These are phyloP conservation scores for Periphyllus acericola DNA, from an alignment of 2,888 invertebrate species.

Conservation along the genomic window DNA sequence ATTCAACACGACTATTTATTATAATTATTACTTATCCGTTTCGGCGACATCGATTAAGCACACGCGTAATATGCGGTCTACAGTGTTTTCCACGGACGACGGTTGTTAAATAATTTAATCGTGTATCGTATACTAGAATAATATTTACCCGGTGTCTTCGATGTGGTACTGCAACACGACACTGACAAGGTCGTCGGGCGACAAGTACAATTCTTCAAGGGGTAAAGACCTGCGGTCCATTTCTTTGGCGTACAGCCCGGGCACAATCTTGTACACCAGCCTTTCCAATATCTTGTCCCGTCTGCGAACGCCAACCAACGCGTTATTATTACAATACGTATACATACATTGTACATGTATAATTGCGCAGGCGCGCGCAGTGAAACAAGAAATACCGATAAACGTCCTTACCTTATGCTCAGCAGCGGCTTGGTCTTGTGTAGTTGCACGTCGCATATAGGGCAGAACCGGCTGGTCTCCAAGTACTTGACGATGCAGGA, in stretches of 20 bases:
- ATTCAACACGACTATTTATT: too few species aligned
- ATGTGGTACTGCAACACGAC: conserved; percentile 75
- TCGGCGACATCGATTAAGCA: too few species aligned
- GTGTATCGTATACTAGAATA: too few species aligned
- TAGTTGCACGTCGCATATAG: conserved; percentile 80
- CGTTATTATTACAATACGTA: background rate
- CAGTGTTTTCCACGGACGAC: too few species aligned
- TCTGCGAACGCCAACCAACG: conserved; percentile 65
- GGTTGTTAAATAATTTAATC: too few species aligned
- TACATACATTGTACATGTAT: background rate
- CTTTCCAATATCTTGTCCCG: conserved; percentile 78
- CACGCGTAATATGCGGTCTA: too few species aligned
- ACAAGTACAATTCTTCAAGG: conserved; percentile 73
- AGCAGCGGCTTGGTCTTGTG: conserved; percentile 78
- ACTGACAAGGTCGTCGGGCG: conserved; percentile 77
- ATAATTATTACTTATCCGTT: too few species aligned
- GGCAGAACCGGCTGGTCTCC: conserved; percentile 78
- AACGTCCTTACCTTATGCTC: conserved; percentile 70
- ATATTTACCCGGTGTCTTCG: conserved; percentile 29
- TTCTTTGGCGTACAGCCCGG: conserved; percentile 80
- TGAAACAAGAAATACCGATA: background rate
- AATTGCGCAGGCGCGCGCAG: background rate
- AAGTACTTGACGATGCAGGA: conserved; percentile 79
- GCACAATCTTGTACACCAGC: conserved; percentile 82
- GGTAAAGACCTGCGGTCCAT: conserved; percentile 68